Base-by-base conservation (phyloP, 30 jellyfish, hydroid and myxozoan species). In the Chironex yamaguchii region DNA sequence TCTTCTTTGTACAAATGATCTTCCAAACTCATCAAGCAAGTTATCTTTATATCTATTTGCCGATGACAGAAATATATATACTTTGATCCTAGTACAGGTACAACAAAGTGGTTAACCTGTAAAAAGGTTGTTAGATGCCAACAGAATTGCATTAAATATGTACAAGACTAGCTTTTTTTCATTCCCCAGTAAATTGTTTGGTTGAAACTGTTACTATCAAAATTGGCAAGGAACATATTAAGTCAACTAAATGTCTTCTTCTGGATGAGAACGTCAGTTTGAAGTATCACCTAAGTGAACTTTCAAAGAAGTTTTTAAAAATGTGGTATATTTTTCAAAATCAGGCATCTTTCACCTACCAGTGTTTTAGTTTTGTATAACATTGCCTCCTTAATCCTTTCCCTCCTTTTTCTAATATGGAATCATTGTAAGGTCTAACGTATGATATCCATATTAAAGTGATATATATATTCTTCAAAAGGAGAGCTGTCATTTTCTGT, bases 91-190 rank as follows among this genome's bases (percentile, higher is more conserved):
- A 49, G 27, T 30, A 42, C 79, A 34, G 29, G 29, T 84, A 72
- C 2, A 85, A 85, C 67, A 52, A 31, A 3, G 96, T 72, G 32
- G 90, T 85, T 13, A 71, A 72, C 66, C 29, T 52, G 90, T 85
- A 9, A 34, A 26, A 17, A 67, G 53, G 66, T 85, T 84, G 96
- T 69, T 85, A 35, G 85, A 74, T 42, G 90, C 86, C 36, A 85
- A 85, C 63, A 75, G 49, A 85, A 65, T 85, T 49, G 90, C 90
- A 12, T 75, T 85, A 24, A 85, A 85, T 48, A 42, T 74, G 28
- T 65, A 67, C 29, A 73, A 85, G 67, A 73, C 96, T 25, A 67
- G 75, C 62, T 42, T 52, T 26, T 34, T 85, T 85, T 48, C 62
- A 71, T 23, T 64, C 68, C 28, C 53, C 72, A 2, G 69, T 72